A percentile compares a stretch with the other conserved stretches of the same genome.
phyloP scores from a whole-genome alignment of 2,888 invertebrate species.

The Aleiodes alternator region DNA sequence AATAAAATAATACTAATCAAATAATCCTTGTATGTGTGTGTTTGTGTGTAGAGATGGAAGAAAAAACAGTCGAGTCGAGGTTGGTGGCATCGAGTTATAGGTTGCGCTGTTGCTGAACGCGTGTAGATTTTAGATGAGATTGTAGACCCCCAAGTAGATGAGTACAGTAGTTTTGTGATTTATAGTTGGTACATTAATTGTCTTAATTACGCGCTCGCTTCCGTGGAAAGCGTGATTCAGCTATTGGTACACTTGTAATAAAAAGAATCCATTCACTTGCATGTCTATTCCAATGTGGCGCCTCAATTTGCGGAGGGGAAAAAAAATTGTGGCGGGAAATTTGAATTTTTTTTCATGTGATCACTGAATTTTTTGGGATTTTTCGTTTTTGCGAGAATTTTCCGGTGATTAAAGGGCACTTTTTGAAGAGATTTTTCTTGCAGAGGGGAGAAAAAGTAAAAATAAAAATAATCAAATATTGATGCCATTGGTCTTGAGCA shows the following conservation, averaged over 20 bases:
- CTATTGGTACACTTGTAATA: constrained; percentile 33
- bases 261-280: constrained; percentile 40
- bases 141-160: constrained; percentile 65
- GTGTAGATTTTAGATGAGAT: constrained; percentile 69
- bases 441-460: too few species aligned
- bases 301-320: neutral
- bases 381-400: neutral
- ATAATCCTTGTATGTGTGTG: too few species aligned
- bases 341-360: neutral
- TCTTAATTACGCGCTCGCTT: constrained; percentile 71
- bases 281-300: constrained; percentile 20
- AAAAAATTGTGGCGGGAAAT: neutral
- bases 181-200: constrained; percentile 71
- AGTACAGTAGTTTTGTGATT: constrained; percentile 66
- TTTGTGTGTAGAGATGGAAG: constrained; percentile 26
- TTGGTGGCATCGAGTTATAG: constrained; percentile 60
- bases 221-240: constrained; percentile 67
- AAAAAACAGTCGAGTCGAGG: constrained; percentile 36
- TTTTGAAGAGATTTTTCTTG: neutral
- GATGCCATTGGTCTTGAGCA: too few species aligned
- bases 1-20: too few species aligned
- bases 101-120: constrained; percentile 63
- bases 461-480: too few species aligned
- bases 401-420: neutral
- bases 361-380: neutral